Percentiles rank a stretch among this genome's conserved stretches.
Conservation (phyloP, 30 jellyfish, hydroid and myxozoan species). For the Calvadosia cruxmelitensis region DNA sequence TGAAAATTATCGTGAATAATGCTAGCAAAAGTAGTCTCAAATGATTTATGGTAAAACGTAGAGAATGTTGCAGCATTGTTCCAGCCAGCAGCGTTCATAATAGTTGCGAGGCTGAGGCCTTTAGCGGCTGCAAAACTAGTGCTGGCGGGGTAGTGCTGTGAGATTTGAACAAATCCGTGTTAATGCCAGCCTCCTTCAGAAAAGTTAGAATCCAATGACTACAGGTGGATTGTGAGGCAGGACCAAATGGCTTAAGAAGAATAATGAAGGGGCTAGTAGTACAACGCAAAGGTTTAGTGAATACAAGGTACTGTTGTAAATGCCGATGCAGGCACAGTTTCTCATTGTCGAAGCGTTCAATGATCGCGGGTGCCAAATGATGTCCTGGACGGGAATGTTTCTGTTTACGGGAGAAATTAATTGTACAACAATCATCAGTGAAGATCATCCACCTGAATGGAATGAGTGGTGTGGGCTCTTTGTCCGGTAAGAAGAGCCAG, state of each 20-base stretch:
- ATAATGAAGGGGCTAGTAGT: neutral
- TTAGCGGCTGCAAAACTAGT: neutral
- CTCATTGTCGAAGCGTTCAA: neutral
- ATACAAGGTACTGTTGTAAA: too few relatives aligned
- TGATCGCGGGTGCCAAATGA: neutral
- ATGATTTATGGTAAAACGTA: conserved; percentile 23
- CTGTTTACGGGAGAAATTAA: neutral
- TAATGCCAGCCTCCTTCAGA: conserved; percentile 27
- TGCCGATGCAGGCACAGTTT: neutral
- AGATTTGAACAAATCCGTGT: conserved; percentile 12
- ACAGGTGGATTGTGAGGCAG: conserved; percentile 17
- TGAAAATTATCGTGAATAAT: neutral
- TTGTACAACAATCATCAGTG: neutral
- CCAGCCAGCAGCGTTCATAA: conserved; percentile 26
- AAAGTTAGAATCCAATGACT: conserved; percentile 26
- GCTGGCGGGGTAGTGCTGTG: conserved; percentile 14
- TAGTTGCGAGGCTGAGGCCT: neutral
- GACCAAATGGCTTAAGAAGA: conserved; percentile 6
- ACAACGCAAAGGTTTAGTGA: neutral
- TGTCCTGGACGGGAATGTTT: neutral
- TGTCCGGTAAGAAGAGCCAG: conserved; percentile 27
- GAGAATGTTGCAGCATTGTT: conserved; percentile 22
- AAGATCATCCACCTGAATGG: neutral
- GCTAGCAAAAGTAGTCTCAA: neutral
- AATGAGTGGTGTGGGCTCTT: conserved; percentile 14